phyloP scores from a whole-genome alignment of 2,888 invertebrate genomes.

The Athalia circularis region DNA sequence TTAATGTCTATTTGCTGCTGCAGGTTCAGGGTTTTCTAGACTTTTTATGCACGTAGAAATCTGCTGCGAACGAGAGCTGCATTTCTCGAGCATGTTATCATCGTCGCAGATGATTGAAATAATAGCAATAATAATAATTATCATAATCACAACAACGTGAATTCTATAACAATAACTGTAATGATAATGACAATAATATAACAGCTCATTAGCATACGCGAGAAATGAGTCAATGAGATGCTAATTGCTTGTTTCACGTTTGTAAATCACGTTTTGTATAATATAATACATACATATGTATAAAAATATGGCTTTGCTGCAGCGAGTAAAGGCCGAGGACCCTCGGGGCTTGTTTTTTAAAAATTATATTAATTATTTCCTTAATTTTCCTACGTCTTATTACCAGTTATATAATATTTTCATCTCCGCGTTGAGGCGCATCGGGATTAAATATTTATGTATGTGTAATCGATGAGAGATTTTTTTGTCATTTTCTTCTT shows the following conservation, averaged over 20 bases:
- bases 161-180: constrained; percentile 10
- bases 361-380: not conserved
- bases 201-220: constrained; percentile 65
- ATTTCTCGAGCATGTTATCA: not conserved
- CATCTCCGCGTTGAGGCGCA: not conserved
- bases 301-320: not conserved
- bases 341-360: not conserved
- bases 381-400: not conserved
- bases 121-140: constrained; percentile 51
- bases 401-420: not conserved
- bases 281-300: too few relatives aligned
- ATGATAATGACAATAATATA: constrained; percentile 11
- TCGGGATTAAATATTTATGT: not conserved
- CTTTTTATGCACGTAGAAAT: constrained; percentile 1
- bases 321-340: not conserved
- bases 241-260: constrained; percentile 67
- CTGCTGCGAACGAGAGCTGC: not conserved
- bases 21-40: not conserved
- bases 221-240: constrained; percentile 71
- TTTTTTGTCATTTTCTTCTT: not conserved
- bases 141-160: constrained; percentile 55
- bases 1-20: too few relatives aligned
- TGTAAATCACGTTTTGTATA: constrained; percentile 2
- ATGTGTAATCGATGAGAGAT: not conserved
- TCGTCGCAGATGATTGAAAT: not conserved